Evolutionary conservation across 2,888 invertebrate genomes (phyloP).

Genomic region (Malthinus seriepunctatus): DNA sequence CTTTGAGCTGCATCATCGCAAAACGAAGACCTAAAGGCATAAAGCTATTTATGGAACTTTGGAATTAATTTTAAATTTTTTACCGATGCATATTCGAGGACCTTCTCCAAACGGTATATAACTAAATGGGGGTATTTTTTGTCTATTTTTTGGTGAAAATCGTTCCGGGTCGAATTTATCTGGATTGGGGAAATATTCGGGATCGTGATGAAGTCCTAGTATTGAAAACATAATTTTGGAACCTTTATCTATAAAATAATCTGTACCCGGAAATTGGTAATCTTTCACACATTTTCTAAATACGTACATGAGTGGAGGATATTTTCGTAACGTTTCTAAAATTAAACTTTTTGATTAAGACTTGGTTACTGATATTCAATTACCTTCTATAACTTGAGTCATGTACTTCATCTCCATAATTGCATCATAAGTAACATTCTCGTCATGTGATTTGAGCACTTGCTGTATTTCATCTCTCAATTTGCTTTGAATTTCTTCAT

Average conservation of each 20-base stretch:
- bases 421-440: background rate
- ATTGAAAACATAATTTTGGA: constrained; percentile 37
- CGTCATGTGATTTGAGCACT: background rate
- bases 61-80: background rate
- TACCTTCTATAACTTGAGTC: background rate
- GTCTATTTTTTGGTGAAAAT: constrained; percentile 10
- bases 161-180: constrained; percentile 18
- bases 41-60: background rate
- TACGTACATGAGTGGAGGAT: constrained; percentile 42
- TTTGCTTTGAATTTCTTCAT: background rate
- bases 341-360: background rate
- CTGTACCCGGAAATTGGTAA: constrained; percentile 42
- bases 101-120: constrained; percentile 35
- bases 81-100: background rate
- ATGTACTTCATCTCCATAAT: background rate
- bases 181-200: constrained; percentile 17
- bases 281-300: constrained; percentile 33
- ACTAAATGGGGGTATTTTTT: background rate
- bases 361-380: too few relatives aligned
- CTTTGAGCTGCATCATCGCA: constrained; percentile 6
- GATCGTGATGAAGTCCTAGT: constrained; percentile 14
- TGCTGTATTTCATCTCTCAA: background rate
- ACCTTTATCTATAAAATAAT: constrained; percentile 44
- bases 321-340: constrained; percentile 48
- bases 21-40: constrained; percentile 3